A percentile compares a stretch with the other conserved stretches of the same genome.
Conservation (phyloP, 2,888 invertebrate genomes). For the Rhabditophanes sp. region DNA sequence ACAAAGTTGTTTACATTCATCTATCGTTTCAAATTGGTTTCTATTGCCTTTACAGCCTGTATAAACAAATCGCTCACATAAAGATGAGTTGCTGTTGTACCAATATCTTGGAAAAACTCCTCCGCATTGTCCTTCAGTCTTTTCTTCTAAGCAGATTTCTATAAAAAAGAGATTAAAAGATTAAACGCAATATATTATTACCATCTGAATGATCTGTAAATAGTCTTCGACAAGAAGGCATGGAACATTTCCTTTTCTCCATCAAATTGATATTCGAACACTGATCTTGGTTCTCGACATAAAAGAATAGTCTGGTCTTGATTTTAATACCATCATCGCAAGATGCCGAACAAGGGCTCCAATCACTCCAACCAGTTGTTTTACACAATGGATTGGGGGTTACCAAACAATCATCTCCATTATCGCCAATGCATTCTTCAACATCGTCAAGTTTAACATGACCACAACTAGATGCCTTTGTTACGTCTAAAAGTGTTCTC, state of each 20-base stretch:
- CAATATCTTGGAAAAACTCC: slow-evolving; percentile 74
- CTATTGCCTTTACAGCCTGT: slow-evolving; percentile 60
- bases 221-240: slow-evolving; percentile 34
- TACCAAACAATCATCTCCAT: slow-evolving; percentile 39
- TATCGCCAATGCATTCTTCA: slow-evolving; percentile 60
- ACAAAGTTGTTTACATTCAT: slow-evolving; percentile 46
- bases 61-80: slow-evolving; percentile 67
- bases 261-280: slow-evolving; percentile 25
- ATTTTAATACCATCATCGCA: slow-evolving; percentile 53
- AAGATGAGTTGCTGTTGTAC: slow-evolving; percentile 57
- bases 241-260: slow-evolving; percentile 39
- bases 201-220: slow-evolving; percentile 37
- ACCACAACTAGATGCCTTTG: slow-evolving; percentile 57
- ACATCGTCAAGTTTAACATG: slow-evolving; percentile 56
- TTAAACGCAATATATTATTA: slow-evolving; percentile 4
- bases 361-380: slow-evolving; percentile 44
- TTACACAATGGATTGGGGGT: slow-evolving; percentile 41
- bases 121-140: slow-evolving; percentile 69
- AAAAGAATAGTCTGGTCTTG: slow-evolving; percentile 45
- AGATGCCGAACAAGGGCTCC: slow-evolving; percentile 48
- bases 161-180: slow-evolving; percentile 11
- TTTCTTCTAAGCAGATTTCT: slow-evolving; percentile 68
- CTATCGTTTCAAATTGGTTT: slow-evolving; percentile 44
- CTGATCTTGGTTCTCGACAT: slow-evolving; percentile 35
- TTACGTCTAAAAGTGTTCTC: slow-evolving; percentile 57